Base-by-base conservation (phyloP, 1,140 invertebrate genomes). In the Drusus annulatus region DNA sequence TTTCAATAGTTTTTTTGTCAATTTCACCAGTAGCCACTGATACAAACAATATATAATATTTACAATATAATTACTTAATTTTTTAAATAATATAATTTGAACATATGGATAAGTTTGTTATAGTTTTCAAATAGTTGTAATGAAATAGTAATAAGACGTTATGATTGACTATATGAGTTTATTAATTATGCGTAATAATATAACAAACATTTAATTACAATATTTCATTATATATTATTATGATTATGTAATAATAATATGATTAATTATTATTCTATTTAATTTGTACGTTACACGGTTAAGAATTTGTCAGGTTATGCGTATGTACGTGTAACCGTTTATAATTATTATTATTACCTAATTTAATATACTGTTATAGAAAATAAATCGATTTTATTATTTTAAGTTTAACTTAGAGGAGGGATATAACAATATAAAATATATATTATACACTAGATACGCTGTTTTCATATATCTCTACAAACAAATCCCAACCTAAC, bases 311-410 rank as follows among this genome's bases (percentile, higher is more conserved):
- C 52, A 17, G 16, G 19, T 56, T 56, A 19, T 17, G 16, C 19
- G 16, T 56, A 56, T 56, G 19, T 36, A 36, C 31, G 19, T n/a
- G 52, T 56, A 56, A 15, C 15, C 52, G 6, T 17, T 56, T 56
- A 56, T 56, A 56, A 56, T 56, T 56, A n/a, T 36, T 36, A 36
- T 36, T 36, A 36, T 36, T 36, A 36, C 31, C 31, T 36, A 36
- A 56, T 56, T 56, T 56, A 56, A 56, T 56, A 56, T 19, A n/a
- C n/a, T 56, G 52, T 56, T 56, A 56, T 56, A 56, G 52, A 56
- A 56, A 56, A 56, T 17, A 56, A 56, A 56, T 56, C 52, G 52
- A 56, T 56, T 56, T 56, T 56, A 17, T 56, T 56, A 17, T 17
- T 56, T 56, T 56, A 17, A 56, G 19, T n/a, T 17, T 56, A 17